These are phyloP conservation scores for Brenthis hecate DNA, from an alignment of 2,888 invertebrate genomes.

Conservation along the genomic window DNA sequence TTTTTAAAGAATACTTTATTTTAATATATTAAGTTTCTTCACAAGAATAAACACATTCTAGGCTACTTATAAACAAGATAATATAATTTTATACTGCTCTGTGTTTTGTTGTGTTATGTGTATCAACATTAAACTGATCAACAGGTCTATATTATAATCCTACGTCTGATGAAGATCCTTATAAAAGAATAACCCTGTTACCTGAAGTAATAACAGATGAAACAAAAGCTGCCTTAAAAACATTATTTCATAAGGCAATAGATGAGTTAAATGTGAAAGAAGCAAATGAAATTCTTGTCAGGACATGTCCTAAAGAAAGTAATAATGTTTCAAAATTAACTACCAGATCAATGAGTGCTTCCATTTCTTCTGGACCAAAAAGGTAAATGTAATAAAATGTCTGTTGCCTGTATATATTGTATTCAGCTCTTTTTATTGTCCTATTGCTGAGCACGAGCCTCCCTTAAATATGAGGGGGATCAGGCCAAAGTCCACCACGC, in stretches of 20 bases:
- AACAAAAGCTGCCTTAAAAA: slow-evolving; percentile 84
- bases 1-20: too few relatives aligned
- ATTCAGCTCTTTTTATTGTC: too few relatives aligned
- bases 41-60: too few relatives aligned
- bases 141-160: slow-evolving; percentile 84
- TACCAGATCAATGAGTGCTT: slow-evolving; percentile 65
- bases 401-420: too few relatives aligned
- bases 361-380: slow-evolving; percentile 63
- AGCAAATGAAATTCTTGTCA: slow-evolving; percentile 91
- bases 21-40: too few relatives aligned
- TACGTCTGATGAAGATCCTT: slow-evolving; percentile 84
- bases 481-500: too few relatives aligned
- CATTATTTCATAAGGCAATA: slow-evolving; percentile 84
- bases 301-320: slow-evolving; percentile 86
- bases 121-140: slow-evolving; percentile 27
- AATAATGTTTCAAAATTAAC: slow-evolving; percentile 69
- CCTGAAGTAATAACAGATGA: slow-evolving; percentile 87
- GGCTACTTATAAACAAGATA: too few relatives aligned
- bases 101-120: neutral
- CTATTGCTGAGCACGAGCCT: too few relatives aligned
- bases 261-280: slow-evolving; percentile 88
- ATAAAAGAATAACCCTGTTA: slow-evolving; percentile 88
- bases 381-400: slow-evolving; percentile 50
- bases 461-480: too few relatives aligned
- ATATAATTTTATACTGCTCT: too few relatives aligned